Conservation (phyloP, 2,113 vertebrate species). For the Crocuta crocuta region DNA sequence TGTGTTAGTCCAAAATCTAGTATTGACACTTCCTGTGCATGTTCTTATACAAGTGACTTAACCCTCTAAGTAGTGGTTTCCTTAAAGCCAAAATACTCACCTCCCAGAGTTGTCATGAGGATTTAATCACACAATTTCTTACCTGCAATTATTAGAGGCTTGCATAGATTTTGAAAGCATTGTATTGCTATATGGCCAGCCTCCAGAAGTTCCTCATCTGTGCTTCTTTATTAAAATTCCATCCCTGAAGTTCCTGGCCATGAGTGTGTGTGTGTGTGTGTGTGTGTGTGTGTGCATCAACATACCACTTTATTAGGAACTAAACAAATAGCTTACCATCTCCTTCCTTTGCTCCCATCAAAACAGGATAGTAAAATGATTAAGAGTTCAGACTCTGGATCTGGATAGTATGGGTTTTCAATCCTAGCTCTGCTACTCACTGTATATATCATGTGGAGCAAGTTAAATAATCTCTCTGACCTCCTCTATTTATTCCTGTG, state of each 20-base stretch:
- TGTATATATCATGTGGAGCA: not conserved
- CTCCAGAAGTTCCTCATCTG: not conserved
- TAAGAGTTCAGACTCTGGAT: not conserved
- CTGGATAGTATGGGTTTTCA: not conserved
- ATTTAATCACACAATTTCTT: not conserved
- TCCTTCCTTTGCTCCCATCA: not conserved
- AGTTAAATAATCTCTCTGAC: not conserved
- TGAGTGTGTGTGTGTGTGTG: not conserved
- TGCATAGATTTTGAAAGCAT: not conserved
- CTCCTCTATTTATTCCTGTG: not conserved
- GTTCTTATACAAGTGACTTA: not conserved
- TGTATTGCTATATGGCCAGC: not conserved
- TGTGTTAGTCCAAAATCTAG: not conserved
- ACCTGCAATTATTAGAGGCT: not conserved
- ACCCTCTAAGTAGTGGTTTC: not conserved
- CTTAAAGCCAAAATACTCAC: not conserved
- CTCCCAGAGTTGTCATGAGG: not conserved
- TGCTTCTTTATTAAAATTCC: not conserved
- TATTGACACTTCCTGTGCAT: not conserved
- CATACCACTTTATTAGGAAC: not conserved
- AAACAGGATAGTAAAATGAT: not conserved
- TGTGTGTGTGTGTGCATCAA: not conserved
- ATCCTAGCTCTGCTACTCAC: not conserved
- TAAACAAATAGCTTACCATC: not conserved
- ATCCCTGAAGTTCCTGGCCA: not conserved